Percentiles rank a stretch among this genome's conserved stretches.
Evolutionary conservation across 2,113 vertebrate genomes (phyloP).

Genomic region (Neogale vison): DNA sequence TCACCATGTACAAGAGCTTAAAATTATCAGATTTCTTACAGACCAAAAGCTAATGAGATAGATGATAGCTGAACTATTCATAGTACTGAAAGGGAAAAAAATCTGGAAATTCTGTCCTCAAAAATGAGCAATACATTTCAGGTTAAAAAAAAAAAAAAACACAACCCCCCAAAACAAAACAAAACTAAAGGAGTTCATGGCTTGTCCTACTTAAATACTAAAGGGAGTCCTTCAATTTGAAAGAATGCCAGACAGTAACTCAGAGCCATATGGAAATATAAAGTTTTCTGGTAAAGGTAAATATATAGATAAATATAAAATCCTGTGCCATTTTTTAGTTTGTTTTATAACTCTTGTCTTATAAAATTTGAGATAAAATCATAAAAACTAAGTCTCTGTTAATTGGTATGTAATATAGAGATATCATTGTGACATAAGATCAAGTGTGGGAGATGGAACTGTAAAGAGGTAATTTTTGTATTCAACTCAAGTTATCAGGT

Average conservation of each 20-base stretch:
- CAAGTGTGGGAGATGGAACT: not conserved
- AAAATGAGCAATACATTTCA: not conserved
- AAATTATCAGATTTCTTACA: not conserved
- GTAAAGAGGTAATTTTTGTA: not conserved
- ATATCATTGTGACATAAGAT: not conserved
- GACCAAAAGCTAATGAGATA: not conserved
- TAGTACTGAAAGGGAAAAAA: not conserved
- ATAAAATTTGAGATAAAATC: not conserved
- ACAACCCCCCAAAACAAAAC: not conserved
- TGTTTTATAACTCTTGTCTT: not conserved
- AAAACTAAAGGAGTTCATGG: not conserved
- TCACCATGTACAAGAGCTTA: not conserved
- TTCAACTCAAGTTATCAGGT: not conserved
- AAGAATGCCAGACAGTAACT: not conserved
- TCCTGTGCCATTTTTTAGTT: not conserved
- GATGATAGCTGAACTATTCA: not conserved
- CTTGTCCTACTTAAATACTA: not conserved
- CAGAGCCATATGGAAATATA: not conserved
- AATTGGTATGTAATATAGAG: not conserved
- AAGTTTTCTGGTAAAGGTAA: not conserved
- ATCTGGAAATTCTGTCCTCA: not conserved
- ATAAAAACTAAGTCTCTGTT: not conserved
- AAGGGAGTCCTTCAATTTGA: not conserved
- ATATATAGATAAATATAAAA: not conserved
- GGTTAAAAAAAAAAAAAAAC: not conserved